Evolutionary conservation across 2,888 invertebrate species (phyloP).

Genomic region (Metopia argyrocephala): DNA sequence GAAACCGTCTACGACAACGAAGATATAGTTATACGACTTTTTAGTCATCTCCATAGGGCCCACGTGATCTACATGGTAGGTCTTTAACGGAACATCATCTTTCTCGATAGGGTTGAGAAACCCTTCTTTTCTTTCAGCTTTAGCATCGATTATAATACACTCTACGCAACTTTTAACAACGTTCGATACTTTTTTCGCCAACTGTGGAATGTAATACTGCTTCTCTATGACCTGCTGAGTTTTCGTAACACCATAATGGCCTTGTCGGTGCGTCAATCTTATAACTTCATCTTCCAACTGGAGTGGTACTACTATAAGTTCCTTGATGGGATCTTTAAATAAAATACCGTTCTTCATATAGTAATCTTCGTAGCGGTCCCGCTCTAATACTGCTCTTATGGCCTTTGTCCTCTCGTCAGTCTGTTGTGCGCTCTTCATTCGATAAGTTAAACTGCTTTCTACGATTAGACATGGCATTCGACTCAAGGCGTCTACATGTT

Average conservation of each 20-base stretch:
- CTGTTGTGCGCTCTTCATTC: too few relatives aligned
- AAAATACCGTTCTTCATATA: constrained; percentile 19
- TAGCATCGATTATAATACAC: constrained; percentile 5
- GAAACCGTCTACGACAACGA: background rate
- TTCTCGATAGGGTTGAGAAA: constrained; percentile 7
- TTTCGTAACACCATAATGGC: background rate
- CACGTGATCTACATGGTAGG: constrained; percentile 10
- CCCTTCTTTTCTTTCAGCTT: constrained; percentile 1
- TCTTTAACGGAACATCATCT: background rate
- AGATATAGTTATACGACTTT: background rate
- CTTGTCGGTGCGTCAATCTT: background rate
- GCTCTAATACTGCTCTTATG: constrained; percentile 19
- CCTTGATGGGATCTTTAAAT: too few relatives aligned
- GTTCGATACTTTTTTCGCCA: background rate
- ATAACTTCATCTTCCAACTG: background rate
- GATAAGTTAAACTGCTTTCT: constrained; percentile 31
- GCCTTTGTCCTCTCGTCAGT: too few relatives aligned
- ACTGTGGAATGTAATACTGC: too few relatives aligned
- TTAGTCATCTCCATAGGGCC: background rate
- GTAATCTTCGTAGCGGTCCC: constrained; percentile 36
- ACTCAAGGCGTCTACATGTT: constrained; percentile 50
- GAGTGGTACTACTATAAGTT: too few relatives aligned
- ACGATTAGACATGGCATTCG: constrained; percentile 30
- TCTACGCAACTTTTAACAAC: background rate
- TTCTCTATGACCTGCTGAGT: background rate